Conservation (phyloP, 2,888 invertebrate genomes). For the Lasioglossum pauxillum region DNA sequence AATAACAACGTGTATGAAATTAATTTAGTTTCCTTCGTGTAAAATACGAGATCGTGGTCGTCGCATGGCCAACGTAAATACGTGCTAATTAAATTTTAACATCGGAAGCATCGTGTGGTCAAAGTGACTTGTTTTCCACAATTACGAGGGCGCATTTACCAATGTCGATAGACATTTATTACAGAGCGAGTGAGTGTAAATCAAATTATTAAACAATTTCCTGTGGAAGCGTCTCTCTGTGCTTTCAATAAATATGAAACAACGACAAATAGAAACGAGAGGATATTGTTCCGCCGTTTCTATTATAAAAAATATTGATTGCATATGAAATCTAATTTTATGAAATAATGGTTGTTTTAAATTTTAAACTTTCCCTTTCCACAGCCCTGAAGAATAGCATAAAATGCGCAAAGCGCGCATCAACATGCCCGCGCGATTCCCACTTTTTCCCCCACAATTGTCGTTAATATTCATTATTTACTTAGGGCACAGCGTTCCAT, state of each 20-base stretch:
- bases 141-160: not conserved
- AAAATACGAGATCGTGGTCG: not conserved
- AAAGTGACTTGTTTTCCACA: not conserved
- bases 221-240: not conserved
- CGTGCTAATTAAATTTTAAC: not conserved
- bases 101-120: not conserved
- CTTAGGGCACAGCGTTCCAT: not conserved
- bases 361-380: too few relatives aligned
- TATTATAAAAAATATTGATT: not conserved
- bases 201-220: not conserved
- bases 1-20: not conserved
- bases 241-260: not conserved
- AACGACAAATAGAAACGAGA: not conserved
- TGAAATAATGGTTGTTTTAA: too few relatives aligned
- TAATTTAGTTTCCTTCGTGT: not conserved
- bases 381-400: too few relatives aligned
- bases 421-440: not conserved
- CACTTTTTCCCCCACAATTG: not conserved
- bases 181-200: not conserved
- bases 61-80: not conserved
- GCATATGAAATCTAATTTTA: not conserved
- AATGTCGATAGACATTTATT: not conserved
- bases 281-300: not conserved
- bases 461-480: constrained; percentile 9
- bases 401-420: not conserved